Conservation (phyloP, 2,113 vertebrate species). For the Sphaerodactylus townsendi region DNA sequence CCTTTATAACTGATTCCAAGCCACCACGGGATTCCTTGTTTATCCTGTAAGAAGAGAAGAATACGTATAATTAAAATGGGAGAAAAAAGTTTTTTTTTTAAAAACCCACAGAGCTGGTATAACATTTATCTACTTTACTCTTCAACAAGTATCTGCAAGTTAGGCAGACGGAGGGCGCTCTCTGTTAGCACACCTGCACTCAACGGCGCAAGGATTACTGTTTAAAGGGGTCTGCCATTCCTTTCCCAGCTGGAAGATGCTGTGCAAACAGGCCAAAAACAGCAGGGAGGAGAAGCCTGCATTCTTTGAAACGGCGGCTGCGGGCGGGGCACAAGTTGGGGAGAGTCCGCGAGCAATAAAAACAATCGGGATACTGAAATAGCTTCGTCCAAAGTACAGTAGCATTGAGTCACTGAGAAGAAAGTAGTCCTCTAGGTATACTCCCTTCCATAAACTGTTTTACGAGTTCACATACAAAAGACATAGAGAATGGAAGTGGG, state of each 20-base stretch:
- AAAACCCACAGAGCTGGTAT: constrained; percentile 28
- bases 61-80: constrained; percentile 26
- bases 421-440: constrained; percentile 6
- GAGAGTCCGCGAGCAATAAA: not conserved
- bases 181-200: constrained; percentile 49
- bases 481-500: not conserved
- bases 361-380: not conserved
- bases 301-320: constrained; percentile 6
- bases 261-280: constrained; percentile 38
- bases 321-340: constrained; percentile 18
- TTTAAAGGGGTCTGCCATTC: constrained; percentile 29
- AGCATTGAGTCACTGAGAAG: not conserved
- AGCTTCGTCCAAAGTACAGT: constrained; percentile 23
- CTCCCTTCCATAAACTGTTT: constrained; percentile 28
- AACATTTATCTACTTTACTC: constrained; percentile 15
- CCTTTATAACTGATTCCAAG: constrained; percentile 97
- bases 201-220: constrained; percentile 26
- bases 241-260: constrained; percentile 22
- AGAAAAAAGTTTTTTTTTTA: constrained; percentile 24
- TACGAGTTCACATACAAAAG: not conserved
- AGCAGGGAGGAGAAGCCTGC: constrained; percentile 4
- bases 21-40: constrained; percentile 98
- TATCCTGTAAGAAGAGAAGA: constrained; percentile 83
- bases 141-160: constrained; percentile 43
- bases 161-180: constrained; percentile 7